Evolutionary conservation across 2,797 vertebrate species (phyloP).

Genomic region (Sitta carolinensis): DNA sequence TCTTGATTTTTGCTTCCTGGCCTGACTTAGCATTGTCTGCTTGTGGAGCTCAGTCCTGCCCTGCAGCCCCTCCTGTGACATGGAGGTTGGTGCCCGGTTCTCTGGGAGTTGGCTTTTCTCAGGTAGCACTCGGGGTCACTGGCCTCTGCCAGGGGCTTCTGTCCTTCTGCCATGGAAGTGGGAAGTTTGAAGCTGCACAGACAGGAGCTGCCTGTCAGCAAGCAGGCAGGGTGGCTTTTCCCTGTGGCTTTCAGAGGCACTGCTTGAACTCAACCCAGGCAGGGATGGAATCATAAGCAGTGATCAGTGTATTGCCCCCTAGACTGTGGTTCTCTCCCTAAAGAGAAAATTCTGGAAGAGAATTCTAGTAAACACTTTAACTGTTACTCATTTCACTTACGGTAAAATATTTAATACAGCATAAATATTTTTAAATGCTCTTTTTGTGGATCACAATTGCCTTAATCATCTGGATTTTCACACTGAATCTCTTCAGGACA

Average conservation of each 20-base stretch:
- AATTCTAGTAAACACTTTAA: neutral
- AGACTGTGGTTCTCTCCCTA: neutral
- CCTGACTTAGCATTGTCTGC: neutral
- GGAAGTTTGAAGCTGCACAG: neutral
- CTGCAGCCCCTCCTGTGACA: neutral
- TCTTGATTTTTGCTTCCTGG: neutral
- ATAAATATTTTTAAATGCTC: neutral
- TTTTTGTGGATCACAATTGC: neutral
- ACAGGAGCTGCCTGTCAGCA: neutral
- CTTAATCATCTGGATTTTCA: neutral
- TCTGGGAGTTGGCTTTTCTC: neutral
- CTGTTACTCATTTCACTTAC: neutral
- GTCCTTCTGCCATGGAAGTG: neutral
- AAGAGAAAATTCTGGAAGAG: neutral
- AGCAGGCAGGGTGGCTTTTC: neutral
- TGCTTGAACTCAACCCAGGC: neutral
- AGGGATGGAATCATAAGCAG: neutral
- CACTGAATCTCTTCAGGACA: neutral
- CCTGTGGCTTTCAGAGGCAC: fast-evolving
- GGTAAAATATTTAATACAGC: neutral
- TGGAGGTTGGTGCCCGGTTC: fast-evolving
- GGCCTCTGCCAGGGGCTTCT: neutral
- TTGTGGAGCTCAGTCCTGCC: neutral
- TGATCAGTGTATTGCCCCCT: neutral
- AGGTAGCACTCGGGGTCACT: neutral